Evolutionary conservation across 2,797 vertebrate species (phyloP).

Genomic region (Lacerta agilis): DNA sequence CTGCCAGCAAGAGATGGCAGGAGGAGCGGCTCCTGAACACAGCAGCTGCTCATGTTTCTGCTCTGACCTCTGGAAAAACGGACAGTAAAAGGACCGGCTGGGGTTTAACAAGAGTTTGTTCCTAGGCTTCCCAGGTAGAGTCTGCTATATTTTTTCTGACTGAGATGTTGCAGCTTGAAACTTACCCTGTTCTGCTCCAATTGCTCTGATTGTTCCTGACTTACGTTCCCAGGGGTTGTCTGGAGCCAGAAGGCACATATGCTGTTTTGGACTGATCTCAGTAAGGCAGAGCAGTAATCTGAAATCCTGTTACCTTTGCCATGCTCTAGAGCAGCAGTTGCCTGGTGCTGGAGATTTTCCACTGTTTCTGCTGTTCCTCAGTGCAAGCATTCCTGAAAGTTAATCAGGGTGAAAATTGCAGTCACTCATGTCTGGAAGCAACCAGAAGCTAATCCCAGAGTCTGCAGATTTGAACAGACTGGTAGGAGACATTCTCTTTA

Average conservation of each 20-base stretch:
- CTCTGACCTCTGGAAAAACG: neutral
- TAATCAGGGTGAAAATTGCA: conserved; percentile 80
- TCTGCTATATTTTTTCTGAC: neutral
- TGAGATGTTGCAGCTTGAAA: neutral
- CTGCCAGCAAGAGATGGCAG: conserved; percentile 42
- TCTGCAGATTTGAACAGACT: conserved; percentile 64
- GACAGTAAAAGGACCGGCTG: neutral
- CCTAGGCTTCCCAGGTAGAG: neutral
- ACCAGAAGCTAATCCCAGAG: conserved; percentile 64
- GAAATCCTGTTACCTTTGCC: conserved; percentile 11
- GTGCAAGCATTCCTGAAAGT: conserved; percentile 77
- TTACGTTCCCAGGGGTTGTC: neutral
- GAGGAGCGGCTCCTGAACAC: conserved; percentile 34
- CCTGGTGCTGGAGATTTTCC: conserved; percentile 26
- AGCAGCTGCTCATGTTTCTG: conserved; percentile 8
- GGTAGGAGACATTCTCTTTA: conserved; percentile 57
- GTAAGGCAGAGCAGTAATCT: neutral
- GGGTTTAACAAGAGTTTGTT: neutral
- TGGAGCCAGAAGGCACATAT: fast-evolving
- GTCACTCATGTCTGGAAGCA: conserved; percentile 75
- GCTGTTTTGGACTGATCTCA: fast-evolving
- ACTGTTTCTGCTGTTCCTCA: conserved; percentile 58
- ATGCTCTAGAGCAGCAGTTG: conserved; percentile 18
- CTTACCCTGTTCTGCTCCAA: neutral
- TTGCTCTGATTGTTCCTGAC: neutral